Percentiles rank a stretch among this genome's conserved stretches.
phyloP scores from a whole-genome alignment of 2,797 vertebrate species.

The Phalloptychus januarius region DNA sequence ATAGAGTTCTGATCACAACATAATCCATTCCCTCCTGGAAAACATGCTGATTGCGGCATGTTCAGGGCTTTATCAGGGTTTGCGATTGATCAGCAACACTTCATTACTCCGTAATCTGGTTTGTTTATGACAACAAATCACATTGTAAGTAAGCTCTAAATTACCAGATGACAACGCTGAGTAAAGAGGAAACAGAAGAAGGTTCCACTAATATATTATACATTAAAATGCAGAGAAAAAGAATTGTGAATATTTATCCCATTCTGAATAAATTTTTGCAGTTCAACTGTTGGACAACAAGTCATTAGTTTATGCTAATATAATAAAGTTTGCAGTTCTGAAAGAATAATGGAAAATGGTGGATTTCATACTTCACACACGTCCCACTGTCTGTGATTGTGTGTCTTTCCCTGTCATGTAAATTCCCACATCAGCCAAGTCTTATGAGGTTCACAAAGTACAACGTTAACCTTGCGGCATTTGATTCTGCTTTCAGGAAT shows the following conservation, averaged over 20 bases:
- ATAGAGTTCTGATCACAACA: slow-evolving; percentile 13
- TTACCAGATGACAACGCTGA: not conserved
- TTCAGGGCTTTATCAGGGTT: slow-evolving; percentile 22
- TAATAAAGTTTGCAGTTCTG: not conserved
- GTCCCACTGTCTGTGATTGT: not conserved
- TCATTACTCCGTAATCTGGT: not conserved
- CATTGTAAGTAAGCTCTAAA: not conserved
- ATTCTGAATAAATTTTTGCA: not conserved
- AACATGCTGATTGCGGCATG: slow-evolving; percentile 24
- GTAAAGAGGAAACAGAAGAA: not conserved
- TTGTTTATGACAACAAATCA: slow-evolving; percentile 2
- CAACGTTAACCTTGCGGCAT: slow-evolving; percentile 35
- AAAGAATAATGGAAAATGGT: not conserved
- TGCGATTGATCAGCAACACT: slow-evolving; percentile 30
- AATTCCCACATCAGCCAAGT: slow-evolving; percentile 12
- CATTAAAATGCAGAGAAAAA: not conserved
- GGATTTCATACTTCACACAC: not conserved
- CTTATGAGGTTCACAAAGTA: slow-evolving; percentile 12
- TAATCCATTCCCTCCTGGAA: not conserved
- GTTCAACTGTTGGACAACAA: not conserved
- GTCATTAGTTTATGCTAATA: not conserved
- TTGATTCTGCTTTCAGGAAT: slow-evolving; percentile 73
- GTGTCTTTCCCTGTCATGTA: not conserved
- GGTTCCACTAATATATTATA: not conserved
- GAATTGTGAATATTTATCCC: not conserved